These are phyloP conservation scores for Phasia obesa DNA, from an alignment of 2,888 invertebrate genomes.

Conservation along the genomic window DNA sequence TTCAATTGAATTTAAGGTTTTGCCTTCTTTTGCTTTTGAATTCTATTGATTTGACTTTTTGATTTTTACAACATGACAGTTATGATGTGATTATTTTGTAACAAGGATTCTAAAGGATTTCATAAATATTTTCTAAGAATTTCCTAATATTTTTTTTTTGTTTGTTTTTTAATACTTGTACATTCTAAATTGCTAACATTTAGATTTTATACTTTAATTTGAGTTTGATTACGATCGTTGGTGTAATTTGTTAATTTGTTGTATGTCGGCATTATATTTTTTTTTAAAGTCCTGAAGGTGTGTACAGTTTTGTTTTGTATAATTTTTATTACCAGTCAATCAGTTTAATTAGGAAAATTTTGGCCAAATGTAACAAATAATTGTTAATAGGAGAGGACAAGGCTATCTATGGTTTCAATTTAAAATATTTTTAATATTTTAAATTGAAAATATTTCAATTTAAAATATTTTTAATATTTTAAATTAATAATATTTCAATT, in stretches of 20 bases:
- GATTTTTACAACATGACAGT: constrained; percentile 62
- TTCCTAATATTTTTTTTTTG: constrained; percentile 24
- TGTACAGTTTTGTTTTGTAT: background rate
- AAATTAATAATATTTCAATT: too few relatives aligned
- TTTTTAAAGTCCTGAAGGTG: constrained; percentile 32
- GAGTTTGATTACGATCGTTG: constrained; percentile 58
- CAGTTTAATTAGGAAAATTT: constrained; percentile 48
- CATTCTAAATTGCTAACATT: background rate
- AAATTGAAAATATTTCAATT: too few relatives aligned
- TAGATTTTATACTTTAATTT: constrained; percentile 52
- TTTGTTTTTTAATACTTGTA: too few relatives aligned
- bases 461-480: too few relatives aligned
- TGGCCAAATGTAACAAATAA: constrained; percentile 60
- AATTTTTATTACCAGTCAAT: constrained; percentile 62
- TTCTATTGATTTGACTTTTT: constrained; percentile 52
- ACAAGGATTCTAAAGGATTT: constrained; percentile 56
- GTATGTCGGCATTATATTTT: constrained; percentile 41
- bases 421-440: too few relatives aligned
- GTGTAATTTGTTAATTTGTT: constrained; percentile 67
- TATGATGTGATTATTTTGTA: constrained; percentile 68
- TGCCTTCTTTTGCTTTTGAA: constrained; percentile 12
- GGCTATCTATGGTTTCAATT: too few relatives aligned
- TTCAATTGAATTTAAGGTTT: constrained; percentile 29
- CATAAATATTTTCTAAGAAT: constrained; percentile 56
- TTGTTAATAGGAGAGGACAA: too few relatives aligned